Base-by-base conservation (phyloP, 2,888 invertebrate species). In the Conistra vaccinii region DNA sequence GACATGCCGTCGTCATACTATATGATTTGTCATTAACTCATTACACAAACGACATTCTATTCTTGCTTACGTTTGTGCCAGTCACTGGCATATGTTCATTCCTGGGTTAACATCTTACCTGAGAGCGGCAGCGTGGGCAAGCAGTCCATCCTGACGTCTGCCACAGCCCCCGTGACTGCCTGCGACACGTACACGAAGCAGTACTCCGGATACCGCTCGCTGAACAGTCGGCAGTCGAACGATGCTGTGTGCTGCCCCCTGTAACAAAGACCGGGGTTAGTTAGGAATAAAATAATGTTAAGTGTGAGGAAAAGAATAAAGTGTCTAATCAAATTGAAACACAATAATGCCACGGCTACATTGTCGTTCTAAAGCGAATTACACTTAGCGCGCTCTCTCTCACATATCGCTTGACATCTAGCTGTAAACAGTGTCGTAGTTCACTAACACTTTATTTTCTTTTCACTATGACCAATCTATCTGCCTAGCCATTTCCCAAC, bases 131-230 rank as follows among this genome's bases (percentile, higher is more conserved):
- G 95, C 0, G 98, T 98, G 0, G 98, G 98, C 42, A 98, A 97
- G 89, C 98, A 98, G 92, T 98, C 98, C 97, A 98, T 98, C 83
- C 98, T 96, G 23, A 98, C 98, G 91, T 98, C 98, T 5, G 98
- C 98, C 77, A 98, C 98, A 0, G 98, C 98, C 0, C 98, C 98
- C 0, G 98, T 98, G 84, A 98, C 98, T 0, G 98, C 98, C 90
- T 98, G 98, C 57, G 98, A 98, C 51, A 98, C 98, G 93, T 98
- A 98, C 73, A 98, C 98, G 95, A 98, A 98, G 94, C 98, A 98
- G 91, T 98, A 98, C 92, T 98, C 98, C 42, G 98, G 97, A 91
- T 97, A 98, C 68, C 98, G 97, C 93, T 98, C 98, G 68, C 98
- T 98, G 95, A 98, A 98, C 63, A 98, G 96, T 26, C 98, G 98